Conservation (phyloP, 2,113 vertebrate species). For the Panthera uncia region DNA sequence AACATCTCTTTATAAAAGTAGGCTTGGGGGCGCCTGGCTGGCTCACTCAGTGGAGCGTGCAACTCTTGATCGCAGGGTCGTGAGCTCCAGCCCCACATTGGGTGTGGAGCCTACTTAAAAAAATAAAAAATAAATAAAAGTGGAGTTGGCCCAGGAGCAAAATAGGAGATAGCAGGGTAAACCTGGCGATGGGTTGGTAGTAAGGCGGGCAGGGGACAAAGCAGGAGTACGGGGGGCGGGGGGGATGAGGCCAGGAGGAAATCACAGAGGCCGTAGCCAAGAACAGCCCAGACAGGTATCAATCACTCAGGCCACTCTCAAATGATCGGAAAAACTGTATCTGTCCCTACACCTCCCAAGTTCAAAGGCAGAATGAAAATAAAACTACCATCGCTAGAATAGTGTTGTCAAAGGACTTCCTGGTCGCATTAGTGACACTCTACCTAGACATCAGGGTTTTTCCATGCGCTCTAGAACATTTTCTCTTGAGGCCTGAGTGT, state of each 20-base stretch:
- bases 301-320: background rate
- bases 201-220: background rate
- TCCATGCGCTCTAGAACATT: background rate
- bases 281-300: background rate
- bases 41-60: no score
- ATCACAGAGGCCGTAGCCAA: background rate
- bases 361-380: slow-evolving; percentile 14
- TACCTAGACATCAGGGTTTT: slow-evolving; percentile 9
- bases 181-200: background rate
- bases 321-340: background rate
- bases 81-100: no score
- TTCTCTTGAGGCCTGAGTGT: slow-evolving; percentile 16
- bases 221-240: background rate
- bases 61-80: no score
- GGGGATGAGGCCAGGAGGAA: no score
- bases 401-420: background rate
- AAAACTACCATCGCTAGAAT: background rate
- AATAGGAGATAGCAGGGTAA: background rate
- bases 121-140: no score
- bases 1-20: background rate
- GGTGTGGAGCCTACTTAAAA: no score
- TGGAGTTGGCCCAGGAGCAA: background rate
- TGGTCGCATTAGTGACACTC: slow-evolving; percentile 1
- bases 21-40: background rate
- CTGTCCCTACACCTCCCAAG: background rate